A percentile compares a stretch with the other conserved stretches of the same genome.
Conservation (phyloP, 2,797 vertebrate species). For the Rallus crepitans region DNA sequence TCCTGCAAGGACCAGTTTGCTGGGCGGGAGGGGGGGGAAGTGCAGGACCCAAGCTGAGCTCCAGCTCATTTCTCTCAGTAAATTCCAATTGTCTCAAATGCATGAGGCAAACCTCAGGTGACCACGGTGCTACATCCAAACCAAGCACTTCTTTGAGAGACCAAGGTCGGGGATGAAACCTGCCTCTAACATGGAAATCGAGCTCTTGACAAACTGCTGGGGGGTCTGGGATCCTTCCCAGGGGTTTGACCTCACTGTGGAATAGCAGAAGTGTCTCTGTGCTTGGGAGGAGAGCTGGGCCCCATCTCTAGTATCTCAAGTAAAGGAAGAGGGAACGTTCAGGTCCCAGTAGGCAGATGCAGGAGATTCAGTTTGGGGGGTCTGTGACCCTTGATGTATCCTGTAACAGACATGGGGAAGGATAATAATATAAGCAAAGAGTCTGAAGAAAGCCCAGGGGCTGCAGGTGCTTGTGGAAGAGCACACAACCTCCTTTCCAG, state of each 20-base stretch:
- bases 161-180: background rate
- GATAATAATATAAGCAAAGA: background rate
- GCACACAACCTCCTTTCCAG: background rate
- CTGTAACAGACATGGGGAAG: background rate
- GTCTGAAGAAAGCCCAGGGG: background rate
- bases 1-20: background rate
- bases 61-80: background rate
- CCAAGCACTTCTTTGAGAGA: background rate
- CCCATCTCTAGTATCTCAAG: rapidly evolving
- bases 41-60: background rate
- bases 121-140: background rate
- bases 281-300: background rate
- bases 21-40: background rate
- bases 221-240: background rate
- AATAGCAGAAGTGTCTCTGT: background rate
- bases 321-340: background rate
- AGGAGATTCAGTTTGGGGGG: background rate
- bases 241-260: rapidly evolving
- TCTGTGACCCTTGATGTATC: background rate
- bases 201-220: background rate
- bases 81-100: background rate
- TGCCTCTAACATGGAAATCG: background rate
- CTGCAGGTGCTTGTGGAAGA: background rate
- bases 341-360: background rate
- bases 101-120: background rate